Base-by-base conservation (phyloP, 2,113 vertebrate genomes). In the Onychostoma macrolepis region DNA sequence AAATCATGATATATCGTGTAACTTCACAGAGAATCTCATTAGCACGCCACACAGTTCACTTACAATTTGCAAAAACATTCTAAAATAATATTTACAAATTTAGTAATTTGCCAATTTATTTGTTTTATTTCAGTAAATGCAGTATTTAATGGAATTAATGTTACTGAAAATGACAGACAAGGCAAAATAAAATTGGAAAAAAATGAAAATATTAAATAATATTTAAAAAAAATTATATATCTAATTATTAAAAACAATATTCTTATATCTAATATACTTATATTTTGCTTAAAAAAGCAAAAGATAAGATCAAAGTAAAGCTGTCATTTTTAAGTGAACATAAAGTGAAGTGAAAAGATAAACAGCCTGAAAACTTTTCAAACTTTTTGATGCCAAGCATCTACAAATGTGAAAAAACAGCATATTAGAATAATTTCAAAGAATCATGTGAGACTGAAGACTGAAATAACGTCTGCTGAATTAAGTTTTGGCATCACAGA, bases 11-110 rank as follows among this genome's bases (percentile, higher is more conserved):
- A 83, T 83, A 71, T 48, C 50, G 63, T 83, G 80, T 50, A 67
- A 71, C 26, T 71, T 71, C 63, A 71, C 80, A 83, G 63, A 50
- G 17, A 83, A 83, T 69, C 28, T 83, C 26, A 83, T 83, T 83
- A 83, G 28, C 63, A 28, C 80, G 50, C 43, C 41, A 21, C 1
- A 30, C 76, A 53, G 43, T 33, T 41, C 36, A 41, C 33, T 24
- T 4, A 72, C 9, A 41, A n/a, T 72, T 53, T 33, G 12, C 24
- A 17, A 28, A 76, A 45, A 26, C 11, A 28, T 43, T 8, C 13
- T 33, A 69, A 72, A 5, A 28, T 7, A 41, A 41, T 41, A 41
- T 1, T 41, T 30, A 48, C 41, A 65, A 30, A 5, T 30, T 30
- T 30, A 67, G 28, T 7, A 30, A 67, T 67, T 30, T 67, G 6